Evolutionary conservation across 2,797 vertebrate genomes (phyloP).

Genomic region (Esox lucius): DNA sequence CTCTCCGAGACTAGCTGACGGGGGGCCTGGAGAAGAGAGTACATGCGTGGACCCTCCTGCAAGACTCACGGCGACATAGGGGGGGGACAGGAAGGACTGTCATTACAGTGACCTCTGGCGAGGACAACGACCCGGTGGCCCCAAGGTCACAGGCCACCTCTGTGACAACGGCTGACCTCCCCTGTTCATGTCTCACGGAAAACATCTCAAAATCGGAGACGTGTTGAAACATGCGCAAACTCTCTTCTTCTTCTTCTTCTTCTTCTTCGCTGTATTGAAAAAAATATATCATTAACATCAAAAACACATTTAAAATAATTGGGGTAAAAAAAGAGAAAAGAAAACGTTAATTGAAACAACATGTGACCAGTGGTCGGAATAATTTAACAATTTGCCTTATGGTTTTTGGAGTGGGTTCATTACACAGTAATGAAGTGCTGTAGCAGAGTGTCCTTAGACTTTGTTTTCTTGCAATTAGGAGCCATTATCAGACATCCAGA

Average conservation of each 20-base stretch:
- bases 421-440: slow-evolving; percentile 45
- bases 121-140: neutral
- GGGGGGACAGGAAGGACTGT: slow-evolving; percentile 14
- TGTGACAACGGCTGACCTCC: neutral
- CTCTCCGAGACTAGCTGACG: neutral
- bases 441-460: slow-evolving; percentile 43
- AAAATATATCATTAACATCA: neutral
- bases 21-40: neutral
- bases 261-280: neutral
- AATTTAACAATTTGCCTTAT: slow-evolving; percentile 46
- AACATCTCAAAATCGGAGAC: neutral
- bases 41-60: neutral
- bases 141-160: slow-evolving; percentile 19
- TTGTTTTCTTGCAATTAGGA: slow-evolving; percentile 66
- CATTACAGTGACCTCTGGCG: slow-evolving; percentile 16
- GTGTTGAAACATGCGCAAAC: neutral
- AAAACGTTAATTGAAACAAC: slow-evolving; percentile 47
- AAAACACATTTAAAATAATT: slow-evolving; percentile 25
- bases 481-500: slow-evolving; percentile 67
- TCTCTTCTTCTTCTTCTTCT: neutral
- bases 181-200: neutral
- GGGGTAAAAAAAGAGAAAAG: slow-evolving; percentile 44
- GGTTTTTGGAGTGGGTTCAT: slow-evolving; percentile 52
- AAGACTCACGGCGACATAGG: slow-evolving; percentile 3
- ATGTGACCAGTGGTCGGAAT: slow-evolving; percentile 44